phyloP scores from a whole-genome alignment of 2,888 invertebrate genomes.

The Stomorhina lunata region DNA sequence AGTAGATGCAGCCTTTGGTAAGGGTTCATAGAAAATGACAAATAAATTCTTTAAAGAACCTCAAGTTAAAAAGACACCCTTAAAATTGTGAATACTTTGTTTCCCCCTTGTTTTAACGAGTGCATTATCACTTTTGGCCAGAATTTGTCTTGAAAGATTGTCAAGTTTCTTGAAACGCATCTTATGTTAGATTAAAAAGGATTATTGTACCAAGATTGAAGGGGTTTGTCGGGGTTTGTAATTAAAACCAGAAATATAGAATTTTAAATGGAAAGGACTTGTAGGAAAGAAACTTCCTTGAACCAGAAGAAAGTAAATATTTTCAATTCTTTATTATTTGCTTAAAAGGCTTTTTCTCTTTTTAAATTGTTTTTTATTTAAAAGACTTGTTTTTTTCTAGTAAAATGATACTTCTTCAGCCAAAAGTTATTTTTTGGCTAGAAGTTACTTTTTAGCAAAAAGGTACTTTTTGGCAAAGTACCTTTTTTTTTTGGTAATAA shows the following conservation, averaged over 20 bases:
- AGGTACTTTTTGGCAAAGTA: too few species aligned
- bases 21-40: not conserved
- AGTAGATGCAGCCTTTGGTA: slow-evolving; percentile 4
- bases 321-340: too few species aligned
- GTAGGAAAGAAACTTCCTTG: not conserved
- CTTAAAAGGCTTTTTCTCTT: too few species aligned
- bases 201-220: not conserved
- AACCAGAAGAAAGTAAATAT: not conserved
- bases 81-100: slow-evolving; percentile 7
- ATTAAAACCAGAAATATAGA: not conserved
- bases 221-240: slow-evolving; percentile 18
- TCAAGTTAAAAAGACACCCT: slow-evolving; percentile 32
- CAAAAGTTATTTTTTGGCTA: too few species aligned
- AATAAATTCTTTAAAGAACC: not conserved
- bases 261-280: not conserved
- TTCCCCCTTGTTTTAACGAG: not conserved
- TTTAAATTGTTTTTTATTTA: too few species aligned
- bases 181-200: not conserved
- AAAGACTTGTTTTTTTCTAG: too few species aligned
- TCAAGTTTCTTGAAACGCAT: slow-evolving; percentile 37
- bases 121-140: slow-evolving; percentile 33
- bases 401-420: too few species aligned
- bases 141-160: slow-evolving; percentile 38
- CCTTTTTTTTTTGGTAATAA: too few species aligned
- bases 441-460: too few species aligned